phyloP scores from a whole-genome alignment of 1,140 invertebrate species.

The Oryctes rhinoceros region DNA sequence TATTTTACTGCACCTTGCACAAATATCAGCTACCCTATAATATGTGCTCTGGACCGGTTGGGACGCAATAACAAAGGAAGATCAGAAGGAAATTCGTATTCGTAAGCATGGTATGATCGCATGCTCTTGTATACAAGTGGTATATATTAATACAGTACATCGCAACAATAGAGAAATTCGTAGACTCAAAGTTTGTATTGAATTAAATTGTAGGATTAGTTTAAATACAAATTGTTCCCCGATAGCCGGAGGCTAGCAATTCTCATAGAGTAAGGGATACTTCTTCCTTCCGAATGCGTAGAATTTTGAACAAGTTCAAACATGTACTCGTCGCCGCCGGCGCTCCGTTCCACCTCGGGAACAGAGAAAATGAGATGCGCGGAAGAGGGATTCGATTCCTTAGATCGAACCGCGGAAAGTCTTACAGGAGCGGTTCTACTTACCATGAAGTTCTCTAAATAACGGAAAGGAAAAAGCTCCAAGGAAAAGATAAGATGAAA shows the following conservation, averaged over 20 bases:
- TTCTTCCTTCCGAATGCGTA: background rate
- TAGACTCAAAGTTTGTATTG: no score
- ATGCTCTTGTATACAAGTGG: no score
- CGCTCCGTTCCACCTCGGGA: background rate
- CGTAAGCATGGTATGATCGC: no score
- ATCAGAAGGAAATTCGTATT: no score
- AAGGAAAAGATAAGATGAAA: no score
- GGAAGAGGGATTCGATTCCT: background rate
- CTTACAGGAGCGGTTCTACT: background rate
- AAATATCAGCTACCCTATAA: no score
- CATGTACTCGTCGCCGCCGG: background rate
- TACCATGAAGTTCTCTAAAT: background rate
- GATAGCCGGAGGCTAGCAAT: background rate
- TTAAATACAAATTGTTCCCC: background rate
- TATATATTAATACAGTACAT: no score
- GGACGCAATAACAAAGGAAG: no score
- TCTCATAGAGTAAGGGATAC: background rate
- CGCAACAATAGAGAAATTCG: no score
- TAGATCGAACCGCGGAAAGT: constrained; percentile 3
- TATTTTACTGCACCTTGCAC: no score
- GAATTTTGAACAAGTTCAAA: background rate
- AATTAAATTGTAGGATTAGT: background rate
- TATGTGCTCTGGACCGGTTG: no score
- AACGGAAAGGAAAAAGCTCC: background rate
- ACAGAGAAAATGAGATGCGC: background rate